Conservation (phyloP, 2,113 vertebrate genomes). For the Cercopithecus mona region DNA sequence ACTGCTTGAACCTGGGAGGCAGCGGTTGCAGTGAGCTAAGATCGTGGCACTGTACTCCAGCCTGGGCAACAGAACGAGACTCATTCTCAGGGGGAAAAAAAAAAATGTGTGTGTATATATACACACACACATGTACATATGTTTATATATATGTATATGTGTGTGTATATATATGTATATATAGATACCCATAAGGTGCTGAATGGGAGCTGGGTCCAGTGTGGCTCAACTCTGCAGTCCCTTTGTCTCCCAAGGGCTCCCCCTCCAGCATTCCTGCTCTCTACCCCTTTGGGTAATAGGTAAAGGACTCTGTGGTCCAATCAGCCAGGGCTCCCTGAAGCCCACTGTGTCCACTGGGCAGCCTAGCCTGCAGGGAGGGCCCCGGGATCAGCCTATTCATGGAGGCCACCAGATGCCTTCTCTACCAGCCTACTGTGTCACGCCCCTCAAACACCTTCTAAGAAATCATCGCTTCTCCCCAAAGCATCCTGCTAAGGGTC, state of each 20-base stretch:
- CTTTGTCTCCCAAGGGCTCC: not conserved
- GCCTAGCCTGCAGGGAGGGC: not conserved
- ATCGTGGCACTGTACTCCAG: too few species aligned
- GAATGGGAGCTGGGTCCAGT: not conserved
- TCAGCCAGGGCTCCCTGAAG: not conserved
- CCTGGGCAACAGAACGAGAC: too few species aligned
- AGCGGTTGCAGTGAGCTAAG: too few species aligned
- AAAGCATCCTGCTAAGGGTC: not conserved
- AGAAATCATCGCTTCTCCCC: not conserved
- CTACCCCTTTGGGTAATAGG: not conserved
- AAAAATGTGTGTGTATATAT: too few species aligned
- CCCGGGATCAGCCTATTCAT: not conserved
- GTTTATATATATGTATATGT: fast-evolving
- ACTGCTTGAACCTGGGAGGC: too few species aligned
- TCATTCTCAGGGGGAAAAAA: too few species aligned
- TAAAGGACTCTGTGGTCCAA: not conserved
- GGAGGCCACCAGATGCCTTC: not conserved
- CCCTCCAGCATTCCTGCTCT: not conserved
- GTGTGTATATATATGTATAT: too few species aligned
- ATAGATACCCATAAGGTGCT: not conserved
- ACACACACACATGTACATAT: fast-evolving
- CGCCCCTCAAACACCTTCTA: not conserved
- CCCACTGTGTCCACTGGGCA: not conserved
- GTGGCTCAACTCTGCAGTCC: not conserved
- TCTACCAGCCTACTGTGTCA: not conserved